These are phyloP conservation scores for Nycticorax nycticorax DNA, from an alignment of 2,113 vertebrate species.

Conservation along the genomic window DNA sequence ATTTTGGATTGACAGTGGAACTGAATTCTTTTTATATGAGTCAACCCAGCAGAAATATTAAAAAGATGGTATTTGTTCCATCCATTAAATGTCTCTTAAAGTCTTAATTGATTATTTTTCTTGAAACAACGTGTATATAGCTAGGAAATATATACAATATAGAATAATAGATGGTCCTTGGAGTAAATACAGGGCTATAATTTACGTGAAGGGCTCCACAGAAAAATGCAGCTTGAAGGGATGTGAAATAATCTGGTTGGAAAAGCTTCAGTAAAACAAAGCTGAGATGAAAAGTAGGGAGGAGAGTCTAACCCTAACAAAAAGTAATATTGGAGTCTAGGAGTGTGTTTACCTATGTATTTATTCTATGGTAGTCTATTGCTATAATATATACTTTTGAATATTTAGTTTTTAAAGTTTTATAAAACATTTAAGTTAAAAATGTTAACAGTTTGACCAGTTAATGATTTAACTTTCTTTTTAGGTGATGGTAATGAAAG, in stretches of 20 bases:
- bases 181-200: slow-evolving; percentile 51
- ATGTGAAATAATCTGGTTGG: background rate
- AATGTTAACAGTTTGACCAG: slow-evolving; percentile 27
- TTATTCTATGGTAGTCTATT: slow-evolving; percentile 60
- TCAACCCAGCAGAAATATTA: slow-evolving; percentile 65
- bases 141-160: slow-evolving; percentile 42
- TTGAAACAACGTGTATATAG: slow-evolving; percentile 70
- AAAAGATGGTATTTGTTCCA: slow-evolving; percentile 51
- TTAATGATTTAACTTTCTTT: slow-evolving; percentile 44
- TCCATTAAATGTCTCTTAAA: slow-evolving; percentile 52
- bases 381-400: slow-evolving; percentile 58
- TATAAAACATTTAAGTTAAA: slow-evolving; percentile 38
- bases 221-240: background rate
- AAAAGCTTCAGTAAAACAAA: background rate
- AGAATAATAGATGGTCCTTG: slow-evolving; percentile 42
- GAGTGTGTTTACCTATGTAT: slow-evolving; percentile 42
- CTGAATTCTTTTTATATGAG: slow-evolving; percentile 75
- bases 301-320: background rate
- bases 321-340: background rate
- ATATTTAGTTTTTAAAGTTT: slow-evolving; percentile 56
- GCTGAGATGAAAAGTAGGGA: background rate
- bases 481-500: slow-evolving; percentile 12
- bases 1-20: slow-evolving; percentile 71
- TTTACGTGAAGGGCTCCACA: background rate
- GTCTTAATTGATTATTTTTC: slow-evolving; percentile 73